Conservation (phyloP, 1,140 invertebrate species). For the Cataglyphis hispanica region DNA sequence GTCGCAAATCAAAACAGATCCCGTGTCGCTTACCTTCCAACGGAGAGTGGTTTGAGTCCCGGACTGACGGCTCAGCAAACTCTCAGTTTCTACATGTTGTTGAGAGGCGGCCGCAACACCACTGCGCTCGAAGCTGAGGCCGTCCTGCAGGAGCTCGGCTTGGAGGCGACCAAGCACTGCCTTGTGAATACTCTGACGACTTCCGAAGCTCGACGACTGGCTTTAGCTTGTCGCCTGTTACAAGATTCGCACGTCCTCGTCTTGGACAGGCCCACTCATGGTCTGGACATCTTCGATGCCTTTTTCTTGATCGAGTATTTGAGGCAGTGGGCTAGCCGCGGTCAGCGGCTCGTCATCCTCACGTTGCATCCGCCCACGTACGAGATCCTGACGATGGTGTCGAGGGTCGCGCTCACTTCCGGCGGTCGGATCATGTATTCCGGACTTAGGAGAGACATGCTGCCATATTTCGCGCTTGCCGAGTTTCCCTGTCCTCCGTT, state of each 20-base stretch:
- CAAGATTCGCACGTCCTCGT: constrained; percentile 94
- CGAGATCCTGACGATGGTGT: constrained; percentile 98
- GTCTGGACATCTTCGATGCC: constrained; percentile 98
- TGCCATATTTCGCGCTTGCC: constrained; percentile 96
- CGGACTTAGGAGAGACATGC: constrained; percentile 94
- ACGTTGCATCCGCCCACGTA: constrained; percentile 97
- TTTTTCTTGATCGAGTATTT: constrained; percentile 98
- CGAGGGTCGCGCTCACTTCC: constrained; percentile 94
- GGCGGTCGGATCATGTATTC: constrained; percentile 96
- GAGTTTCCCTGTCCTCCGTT: constrained; percentile 98
- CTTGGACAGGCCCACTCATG: constrained; percentile 95
- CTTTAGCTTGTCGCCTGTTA: constrained; percentile 95
- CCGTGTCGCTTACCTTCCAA: constrained; percentile 83
- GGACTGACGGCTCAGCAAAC: constrained; percentile 94
- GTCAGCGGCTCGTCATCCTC: constrained; percentile 94
- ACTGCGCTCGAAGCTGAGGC: constrained; percentile 83
- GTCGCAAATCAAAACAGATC: constrained; percentile 71
- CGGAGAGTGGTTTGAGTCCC: constrained; percentile 87
- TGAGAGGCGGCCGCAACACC: constrained; percentile 87
- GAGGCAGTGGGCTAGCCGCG: constrained; percentile 95
- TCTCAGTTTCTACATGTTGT: constrained; percentile 92
- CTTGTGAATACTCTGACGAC: constrained; percentile 90
- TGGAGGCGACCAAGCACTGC: constrained; percentile 93
- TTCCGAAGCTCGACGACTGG: constrained; percentile 94
- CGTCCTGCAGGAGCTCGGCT: constrained; percentile 93